These are phyloP conservation scores for Tragopan temminckii DNA, from an alignment of 2,797 vertebrate species.

Conservation along the genomic window DNA sequence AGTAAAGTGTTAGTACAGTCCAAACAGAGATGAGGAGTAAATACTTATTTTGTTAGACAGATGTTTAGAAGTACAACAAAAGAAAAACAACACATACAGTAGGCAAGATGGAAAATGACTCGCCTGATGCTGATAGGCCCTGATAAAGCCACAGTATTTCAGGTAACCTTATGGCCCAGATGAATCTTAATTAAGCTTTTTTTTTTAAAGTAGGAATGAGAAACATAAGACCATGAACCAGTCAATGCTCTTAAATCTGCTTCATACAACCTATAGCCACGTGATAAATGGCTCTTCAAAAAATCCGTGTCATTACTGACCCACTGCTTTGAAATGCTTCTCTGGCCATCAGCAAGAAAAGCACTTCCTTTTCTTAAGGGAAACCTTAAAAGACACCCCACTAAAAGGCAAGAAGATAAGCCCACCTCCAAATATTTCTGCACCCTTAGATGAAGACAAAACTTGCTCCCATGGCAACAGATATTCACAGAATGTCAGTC, in stretches of 20 bases:
- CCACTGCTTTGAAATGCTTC: neutral
- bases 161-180: neutral
- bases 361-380: neutral
- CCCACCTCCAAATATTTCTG: neutral
- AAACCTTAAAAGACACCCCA: neutral
- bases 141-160: neutral
- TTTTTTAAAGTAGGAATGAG: neutral
- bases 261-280: neutral
- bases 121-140: neutral
- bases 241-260: neutral
- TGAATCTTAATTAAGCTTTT: neutral
- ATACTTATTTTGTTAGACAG: conserved; percentile 59
- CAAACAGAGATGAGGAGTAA: conserved; percentile 58
- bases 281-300: neutral
- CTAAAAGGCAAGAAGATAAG: neutral
- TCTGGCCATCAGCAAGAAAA: neutral
- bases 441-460: neutral
- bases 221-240: neutral
- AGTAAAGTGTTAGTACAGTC: conserved; percentile 46
- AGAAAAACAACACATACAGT: neutral
- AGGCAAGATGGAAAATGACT: neutral
- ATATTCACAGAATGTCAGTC: neutral
- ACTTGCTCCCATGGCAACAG: conserved; percentile 22
- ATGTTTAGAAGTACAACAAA: conserved; percentile 53
- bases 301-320: neutral